These are phyloP conservation scores for Ispidina picta DNA, from an alignment of 2,797 vertebrate genomes.

Conservation along the genomic window DNA sequence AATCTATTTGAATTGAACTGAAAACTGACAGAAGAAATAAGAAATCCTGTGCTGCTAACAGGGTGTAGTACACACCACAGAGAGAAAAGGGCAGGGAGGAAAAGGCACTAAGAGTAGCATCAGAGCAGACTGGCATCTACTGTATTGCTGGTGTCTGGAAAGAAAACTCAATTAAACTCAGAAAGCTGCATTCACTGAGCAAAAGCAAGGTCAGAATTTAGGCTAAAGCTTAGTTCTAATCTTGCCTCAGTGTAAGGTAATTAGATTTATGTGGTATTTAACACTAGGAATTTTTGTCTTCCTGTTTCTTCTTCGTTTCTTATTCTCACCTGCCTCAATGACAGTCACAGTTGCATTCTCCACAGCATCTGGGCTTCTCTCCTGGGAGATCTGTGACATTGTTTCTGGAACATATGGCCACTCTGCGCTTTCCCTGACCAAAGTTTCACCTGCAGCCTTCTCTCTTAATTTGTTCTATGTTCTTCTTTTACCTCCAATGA, in stretches of 20 bases:
- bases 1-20: neutral
- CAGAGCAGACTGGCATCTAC: neutral
- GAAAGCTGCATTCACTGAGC: neutral
- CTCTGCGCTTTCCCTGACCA: neutral
- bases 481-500: neutral
- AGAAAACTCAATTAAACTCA: neutral
- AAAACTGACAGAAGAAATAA: neutral
- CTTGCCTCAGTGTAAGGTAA: neutral
- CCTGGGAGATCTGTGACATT: neutral
- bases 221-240: neutral
- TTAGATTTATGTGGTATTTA: neutral
- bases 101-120: neutral
- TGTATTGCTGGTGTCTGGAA: neutral
- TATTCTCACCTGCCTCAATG: neutral
- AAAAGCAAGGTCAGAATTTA: neutral
- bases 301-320: neutral
- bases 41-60: neutral
- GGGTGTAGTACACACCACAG: neutral
- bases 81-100: neutral
- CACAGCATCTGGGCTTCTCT: conserved; percentile 1
- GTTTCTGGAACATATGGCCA: neutral
- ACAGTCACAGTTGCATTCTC: neutral
- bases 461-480: neutral
- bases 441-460: neutral
- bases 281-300: neutral